phyloP scores from a whole-genome alignment of 2,888 invertebrate genomes.

The Silvanus unidentatus region DNA sequence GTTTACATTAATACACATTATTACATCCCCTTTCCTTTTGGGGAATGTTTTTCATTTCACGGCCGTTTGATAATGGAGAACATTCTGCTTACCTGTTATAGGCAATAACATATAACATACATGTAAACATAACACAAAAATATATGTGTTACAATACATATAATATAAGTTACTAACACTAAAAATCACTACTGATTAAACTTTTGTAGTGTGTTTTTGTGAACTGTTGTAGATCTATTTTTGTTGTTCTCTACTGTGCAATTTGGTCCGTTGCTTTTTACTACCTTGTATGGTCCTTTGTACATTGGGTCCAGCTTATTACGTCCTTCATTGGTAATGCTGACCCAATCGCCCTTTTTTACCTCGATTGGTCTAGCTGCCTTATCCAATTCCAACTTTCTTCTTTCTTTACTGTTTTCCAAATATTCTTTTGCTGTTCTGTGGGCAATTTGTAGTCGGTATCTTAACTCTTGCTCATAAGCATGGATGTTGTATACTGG shows the following conservation, averaged over 20 bases:
- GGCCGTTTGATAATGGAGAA: too few relatives aligned
- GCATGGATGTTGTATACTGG: slow-evolving; percentile 15
- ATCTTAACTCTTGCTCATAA: slow-evolving; percentile 13
- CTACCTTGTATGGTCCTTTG: slow-evolving; percentile 1
- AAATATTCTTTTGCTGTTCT: slow-evolving; percentile 9
- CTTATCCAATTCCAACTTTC: slow-evolving; percentile 3
- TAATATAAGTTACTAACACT: too few relatives aligned
- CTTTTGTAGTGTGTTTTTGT: slow-evolving; percentile 5
- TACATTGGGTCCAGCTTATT: slow-evolving; percentile 6
- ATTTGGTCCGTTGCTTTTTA: slow-evolving; percentile 1
- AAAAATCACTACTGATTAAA: background rate
- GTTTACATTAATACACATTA: background rate
- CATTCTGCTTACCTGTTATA: too few relatives aligned
- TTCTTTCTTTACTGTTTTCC: slow-evolving; percentile 8
- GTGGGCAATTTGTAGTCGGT: slow-evolving; percentile 13
- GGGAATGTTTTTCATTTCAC: too few relatives aligned
- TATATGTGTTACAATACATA: too few relatives aligned
- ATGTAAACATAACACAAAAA: too few relatives aligned
- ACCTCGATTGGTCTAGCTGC: background rate
- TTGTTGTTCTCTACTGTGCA: slow-evolving; percentile 4
- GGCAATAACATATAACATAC: too few relatives aligned
- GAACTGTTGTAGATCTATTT: background rate
- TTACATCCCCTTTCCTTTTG: too few relatives aligned
- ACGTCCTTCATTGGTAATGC: slow-evolving; percentile 7
- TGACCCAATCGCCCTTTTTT: slow-evolving; percentile 5